A percentile compares a stretch with the other conserved stretches of the same genome.
Evolutionary conservation across 2,888 invertebrate species (phyloP).

Genomic region (Hartigia nigra): DNA sequence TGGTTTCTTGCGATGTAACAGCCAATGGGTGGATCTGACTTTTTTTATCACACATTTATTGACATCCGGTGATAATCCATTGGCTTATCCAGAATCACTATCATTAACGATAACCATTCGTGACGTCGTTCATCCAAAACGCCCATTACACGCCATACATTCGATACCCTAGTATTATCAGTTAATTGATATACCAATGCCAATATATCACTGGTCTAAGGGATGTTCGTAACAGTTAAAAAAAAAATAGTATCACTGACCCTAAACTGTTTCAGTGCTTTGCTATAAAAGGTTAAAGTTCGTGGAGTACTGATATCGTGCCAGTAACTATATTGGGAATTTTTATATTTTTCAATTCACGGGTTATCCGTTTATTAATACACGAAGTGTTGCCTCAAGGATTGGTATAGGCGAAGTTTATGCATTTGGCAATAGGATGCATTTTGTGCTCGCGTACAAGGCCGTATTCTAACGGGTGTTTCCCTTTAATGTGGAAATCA

Average conservation of each 20-base stretch:
- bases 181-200: neutral
- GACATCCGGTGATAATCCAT: neutral
- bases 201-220: neutral
- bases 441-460: neutral
- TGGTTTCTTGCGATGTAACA: neutral
- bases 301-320: neutral
- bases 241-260: neutral
- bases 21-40: neutral
- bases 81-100: neutral
- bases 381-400: neutral
- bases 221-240: too few species aligned
- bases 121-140: neutral
- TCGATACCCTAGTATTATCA: neutral
- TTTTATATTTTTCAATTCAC: neutral
- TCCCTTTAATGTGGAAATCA: slow-evolving; percentile 58
- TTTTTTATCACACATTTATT: neutral
- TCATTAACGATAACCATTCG: neutral
- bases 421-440: neutral
- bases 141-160: neutral
- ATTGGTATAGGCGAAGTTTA: neutral
- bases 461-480: slow-evolving; percentile 40
- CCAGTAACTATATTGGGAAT: neutral
- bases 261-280: neutral
- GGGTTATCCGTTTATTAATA: neutral
- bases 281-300: neutral